A percentile compares a stretch with the other conserved stretches of the same genome.
These are phyloP conservation scores for Heliconius melpomene DNA, from an alignment of 1,140 invertebrate genomes.

Conservation along the genomic window DNA sequence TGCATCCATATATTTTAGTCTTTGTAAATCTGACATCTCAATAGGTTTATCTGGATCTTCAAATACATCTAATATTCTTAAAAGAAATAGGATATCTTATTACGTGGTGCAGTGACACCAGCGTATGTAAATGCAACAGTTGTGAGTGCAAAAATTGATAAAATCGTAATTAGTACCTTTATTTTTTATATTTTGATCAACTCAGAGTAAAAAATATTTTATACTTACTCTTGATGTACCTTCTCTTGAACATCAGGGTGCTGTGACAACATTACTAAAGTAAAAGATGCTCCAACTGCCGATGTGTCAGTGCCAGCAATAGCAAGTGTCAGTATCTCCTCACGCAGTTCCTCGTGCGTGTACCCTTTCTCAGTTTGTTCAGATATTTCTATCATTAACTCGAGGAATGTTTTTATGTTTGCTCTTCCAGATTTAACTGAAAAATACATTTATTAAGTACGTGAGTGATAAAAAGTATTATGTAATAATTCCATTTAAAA, in stretches of 20 bases:
- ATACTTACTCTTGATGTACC: conserved; percentile 52
- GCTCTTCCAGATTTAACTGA: not conserved
- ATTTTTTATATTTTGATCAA: too few species aligned
- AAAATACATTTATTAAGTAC: too few species aligned
- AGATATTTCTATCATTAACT: conserved; percentile 12
- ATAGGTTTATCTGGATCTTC: conserved; percentile 41
- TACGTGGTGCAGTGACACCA: too few species aligned
- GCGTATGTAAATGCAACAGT: too few species aligned
- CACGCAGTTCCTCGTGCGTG: conserved; percentile 16
- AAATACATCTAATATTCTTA: conserved; percentile 47
- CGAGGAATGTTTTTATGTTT: conserved; percentile 1
- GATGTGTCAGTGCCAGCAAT: conserved; percentile 56
- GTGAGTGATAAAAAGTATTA: too few species aligned
- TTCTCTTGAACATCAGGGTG: conserved; percentile 50
- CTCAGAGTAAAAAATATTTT: too few species aligned
- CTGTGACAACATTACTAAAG: conserved; percentile 42
- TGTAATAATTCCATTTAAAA: too few species aligned
- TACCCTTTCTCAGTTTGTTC: not conserved
- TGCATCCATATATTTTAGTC: conserved; percentile 83
- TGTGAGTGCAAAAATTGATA: too few species aligned
- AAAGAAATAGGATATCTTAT: not conserved
- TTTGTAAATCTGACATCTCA: conserved; percentile 65
- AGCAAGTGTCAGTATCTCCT: conserved; percentile 47
- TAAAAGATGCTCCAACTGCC: conserved; percentile 44
- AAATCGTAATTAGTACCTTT: too few species aligned